These are phyloP conservation scores for Coenonympha arcania DNA, from an alignment of 2,888 invertebrate species.

Conservation along the genomic window DNA sequence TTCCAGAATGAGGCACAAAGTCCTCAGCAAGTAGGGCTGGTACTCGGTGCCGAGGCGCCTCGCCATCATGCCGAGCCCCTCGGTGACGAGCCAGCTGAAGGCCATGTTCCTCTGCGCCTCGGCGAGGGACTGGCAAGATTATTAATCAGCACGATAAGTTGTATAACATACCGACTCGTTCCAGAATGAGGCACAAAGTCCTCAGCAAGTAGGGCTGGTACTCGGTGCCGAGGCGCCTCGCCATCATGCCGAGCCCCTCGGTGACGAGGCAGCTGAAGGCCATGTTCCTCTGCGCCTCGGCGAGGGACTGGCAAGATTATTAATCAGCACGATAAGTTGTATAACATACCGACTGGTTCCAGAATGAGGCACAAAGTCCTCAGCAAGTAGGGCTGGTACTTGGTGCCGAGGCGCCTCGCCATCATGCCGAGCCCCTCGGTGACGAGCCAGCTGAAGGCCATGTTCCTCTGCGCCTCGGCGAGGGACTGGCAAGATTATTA, in stretches of 20 bases:
- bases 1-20: constrained; percentile 74
- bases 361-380: constrained; percentile 77
- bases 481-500: constrained; percentile 38
- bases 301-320: too few relatives aligned
- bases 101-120: too few relatives aligned
- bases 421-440: constrained; percentile 78
- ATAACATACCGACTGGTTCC: constrained; percentile 6
- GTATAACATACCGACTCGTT: constrained; percentile 9
- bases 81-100: too few relatives aligned
- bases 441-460: too few relatives aligned
- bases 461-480: constrained; percentile 70
- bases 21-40: constrained; percentile 76
- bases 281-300: constrained; percentile 78
- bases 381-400: constrained; percentile 76
- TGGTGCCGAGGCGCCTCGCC: too few relatives aligned
- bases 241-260: constrained; percentile 80
- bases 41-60: too few relatives aligned
- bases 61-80: constrained; percentile 78
- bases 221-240: constrained; percentile 61
- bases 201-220: constrained; percentile 78
- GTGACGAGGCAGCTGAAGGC: constrained; percentile 78
- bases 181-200: constrained; percentile 75
- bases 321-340: too few relatives aligned
- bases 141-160: too few relatives aligned
- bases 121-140: constrained; percentile 42